phyloP scores from a whole-genome alignment of 2,113 vertebrate genomes.

The Nannobrachium achirus region DNA sequence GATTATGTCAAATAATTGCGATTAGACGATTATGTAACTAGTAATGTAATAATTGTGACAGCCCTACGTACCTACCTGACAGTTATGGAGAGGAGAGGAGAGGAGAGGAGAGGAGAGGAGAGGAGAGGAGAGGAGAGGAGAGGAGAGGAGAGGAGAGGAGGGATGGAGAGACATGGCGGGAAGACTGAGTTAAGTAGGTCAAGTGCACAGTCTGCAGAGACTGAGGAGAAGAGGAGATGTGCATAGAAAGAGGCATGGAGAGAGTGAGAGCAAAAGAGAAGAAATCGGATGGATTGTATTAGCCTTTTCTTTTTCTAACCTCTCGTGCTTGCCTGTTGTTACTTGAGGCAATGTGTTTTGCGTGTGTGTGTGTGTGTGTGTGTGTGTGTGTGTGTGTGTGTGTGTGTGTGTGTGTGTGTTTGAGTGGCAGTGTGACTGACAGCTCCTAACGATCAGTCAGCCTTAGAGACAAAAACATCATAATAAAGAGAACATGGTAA shows the following conservation, averaged over 20 bases:
- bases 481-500: constrained; percentile 65
- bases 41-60: too few relatives aligned
- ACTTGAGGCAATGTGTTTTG: neutral
- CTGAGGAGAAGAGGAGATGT: constrained; percentile 29
- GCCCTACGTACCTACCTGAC: too few relatives aligned
- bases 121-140: constrained; percentile 22
- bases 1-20: too few relatives aligned
- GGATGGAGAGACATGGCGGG: constrained; percentile 36
- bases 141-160: constrained; percentile 19
- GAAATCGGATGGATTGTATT: constrained; percentile 21
- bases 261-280: constrained; percentile 24
- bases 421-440: constrained; percentile 53
- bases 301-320: constrained; percentile 3
- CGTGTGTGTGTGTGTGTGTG: constrained; percentile 6
- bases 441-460: constrained; percentile 54
- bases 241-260: constrained; percentile 22
- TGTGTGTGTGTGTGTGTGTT: constrained; percentile 9
- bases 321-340: neutral
- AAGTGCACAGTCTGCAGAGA: constrained; percentile 59
- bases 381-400: neutral
- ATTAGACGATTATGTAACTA: too few relatives aligned
- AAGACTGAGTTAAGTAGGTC: constrained; percentile 72
- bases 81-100: constrained; percentile 33
- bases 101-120: constrained; percentile 43
- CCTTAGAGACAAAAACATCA: constrained; percentile 54